Conservation (phyloP, 2,888 invertebrate species). For the Lagria hirta region DNA sequence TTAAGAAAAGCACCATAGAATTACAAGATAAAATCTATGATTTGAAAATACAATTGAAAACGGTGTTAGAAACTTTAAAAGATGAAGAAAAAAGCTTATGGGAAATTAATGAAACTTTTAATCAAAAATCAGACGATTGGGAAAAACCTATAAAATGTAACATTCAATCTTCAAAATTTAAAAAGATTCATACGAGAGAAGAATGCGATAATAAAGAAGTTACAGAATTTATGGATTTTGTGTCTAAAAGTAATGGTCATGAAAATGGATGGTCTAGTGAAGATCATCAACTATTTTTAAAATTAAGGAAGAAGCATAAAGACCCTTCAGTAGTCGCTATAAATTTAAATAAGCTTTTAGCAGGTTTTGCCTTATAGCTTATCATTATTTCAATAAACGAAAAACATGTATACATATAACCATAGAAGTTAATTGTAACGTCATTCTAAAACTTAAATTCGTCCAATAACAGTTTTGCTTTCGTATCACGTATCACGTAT, state of each 20-base stretch:
- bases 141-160: constrained; percentile 35
- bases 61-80: constrained; percentile 34
- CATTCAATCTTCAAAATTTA: not conserved
- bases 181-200: not conserved
- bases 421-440: no score
- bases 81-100: constrained; percentile 37
- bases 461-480: no score
- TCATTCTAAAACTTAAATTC: no score
- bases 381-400: no score
- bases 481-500: no score
- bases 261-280: constrained; percentile 62
- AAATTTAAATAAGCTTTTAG: constrained; percentile 42
- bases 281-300: constrained; percentile 59
- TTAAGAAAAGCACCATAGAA: constrained; percentile 43
- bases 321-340: constrained; percentile 36
- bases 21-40: constrained; percentile 44
- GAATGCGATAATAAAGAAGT: constrained; percentile 53
- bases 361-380: constrained; percentile 42
- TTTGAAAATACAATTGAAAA: constrained; percentile 34
- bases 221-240: constrained; percentile 59
- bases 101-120: constrained; percentile 41
- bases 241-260: constrained; percentile 55
- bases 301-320: constrained; percentile 45
- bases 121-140: constrained; percentile 43
- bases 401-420: no score